Base-by-base conservation (phyloP, 53 echinoderm and acorn worm genomes). In the Echinometra lucunter region DNA sequence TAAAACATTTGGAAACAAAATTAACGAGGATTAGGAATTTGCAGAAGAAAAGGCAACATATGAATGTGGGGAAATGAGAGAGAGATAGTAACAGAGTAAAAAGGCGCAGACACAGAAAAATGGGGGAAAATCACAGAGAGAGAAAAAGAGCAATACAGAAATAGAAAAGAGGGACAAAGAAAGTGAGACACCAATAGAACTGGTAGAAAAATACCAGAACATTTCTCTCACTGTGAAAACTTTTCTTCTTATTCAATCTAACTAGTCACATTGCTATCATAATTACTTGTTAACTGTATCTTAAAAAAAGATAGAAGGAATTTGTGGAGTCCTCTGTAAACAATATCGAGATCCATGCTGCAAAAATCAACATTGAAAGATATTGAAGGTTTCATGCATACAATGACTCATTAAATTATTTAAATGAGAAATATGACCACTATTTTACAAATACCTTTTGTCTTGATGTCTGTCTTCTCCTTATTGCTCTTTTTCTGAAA, bases 401-500 rank as follows among this genome's bases (percentile, higher is more conserved):
- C 13, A 72, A 30, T 34, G 8, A 70, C n/a, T n/a, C n/a, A n/a
- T n/a, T 10, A 30, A 70, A 32, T 11, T 70, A 70, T 34, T 30
- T 34, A 11, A 34, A 72, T 53, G n/a, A n/a, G n/a, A n/a, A 53
- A 53, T 13, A 53, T 35, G 19, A 21, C 4, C 21, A 78, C 17
- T 78, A 78, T 40, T 78, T 69, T 42, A 8, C 40, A 35, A 23
- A 23, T 90, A 90, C 90, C 90, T 90, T 66, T 90, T 37, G 58
- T 40, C 58, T 60, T 90, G 23, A 58, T 49, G 6, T n/a, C 63
- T 3, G 18, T 25, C 63, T 90, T 90, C 37, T 90, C 90, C 66
- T 90, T 90, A 25, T 47, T 60, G 90, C 63, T 66, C 58, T 60
- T 90, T 7, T 90, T 90, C 90, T 90, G 90, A 57, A 60, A 58